Base-by-base conservation (phyloP, 2,888 invertebrate genomes). In the Pheosia gnoma region DNA sequence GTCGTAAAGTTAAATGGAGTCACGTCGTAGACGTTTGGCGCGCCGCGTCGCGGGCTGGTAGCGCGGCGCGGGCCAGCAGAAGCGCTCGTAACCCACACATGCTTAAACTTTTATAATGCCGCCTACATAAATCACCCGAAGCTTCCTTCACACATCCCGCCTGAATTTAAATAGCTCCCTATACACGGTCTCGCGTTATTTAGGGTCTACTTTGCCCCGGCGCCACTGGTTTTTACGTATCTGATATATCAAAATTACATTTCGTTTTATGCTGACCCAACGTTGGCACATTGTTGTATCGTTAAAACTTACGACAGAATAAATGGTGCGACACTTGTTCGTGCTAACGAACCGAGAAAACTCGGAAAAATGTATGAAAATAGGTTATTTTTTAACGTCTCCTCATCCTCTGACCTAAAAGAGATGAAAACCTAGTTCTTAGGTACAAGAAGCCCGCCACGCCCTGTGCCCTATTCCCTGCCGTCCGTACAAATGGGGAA, bases 21-120 rank as follows among this genome's bases (percentile, higher is more conserved):
- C 81, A 80, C 81, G 83, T 82, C 75, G 73, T 68, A 70, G 70
- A 66, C 62, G 70, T 60, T 58, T 69, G 72, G 69, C 68, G 66
- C 68, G 63, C 65, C 59, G 64, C 51, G 63, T 49, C 58, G 56
- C 62, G 60, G 59, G 66, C 65, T 58, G 61, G 57, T 65, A 59
- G 59, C 66, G 63, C 58, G 58, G 41, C 70, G 67, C 70, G 59
- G 66, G 65, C 65, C 67, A 64, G 61, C 70, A 68, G 63, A 61
- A 62, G 64, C 70, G 65, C 67, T 67, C 75, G 74, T 74, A 74
- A 71, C 79, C 78, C 73, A 71, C 83, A 88, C 83, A 89, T 87
- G 89, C 87, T 90, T 86, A 89, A 91, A 90, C 87, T 91, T 90
- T 89, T 85, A 86, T 86, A 88, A 88, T 86, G 81, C 85, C 82